Evolutionary conservation across 2,113 vertebrate species (phyloP), one percentile per base, ranked within the genome.

Genomic region (Entelurus aequoreus): DNA sequence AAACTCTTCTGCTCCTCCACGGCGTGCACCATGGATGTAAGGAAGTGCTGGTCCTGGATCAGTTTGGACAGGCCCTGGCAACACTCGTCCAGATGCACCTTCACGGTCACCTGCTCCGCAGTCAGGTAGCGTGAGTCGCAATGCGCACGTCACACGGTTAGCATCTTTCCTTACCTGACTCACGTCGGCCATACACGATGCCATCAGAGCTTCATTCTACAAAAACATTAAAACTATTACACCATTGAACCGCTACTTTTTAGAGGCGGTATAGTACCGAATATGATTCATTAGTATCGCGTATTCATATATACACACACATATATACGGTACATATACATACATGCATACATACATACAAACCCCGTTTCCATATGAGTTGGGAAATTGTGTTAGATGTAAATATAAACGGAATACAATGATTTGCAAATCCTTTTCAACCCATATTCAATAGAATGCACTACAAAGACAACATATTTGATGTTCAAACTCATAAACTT

Each of bases 1-100:
- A 88, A 88, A 53, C 6, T 76, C 63, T 80, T 88, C 81, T 88
- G 83, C 57, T 84, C 84, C 52, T 88, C 87, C 14, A 87, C 48
- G 15, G 79, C 69, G 16, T 87, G 87, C n/a, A 88, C 77, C 85
- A 86, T 81, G 1, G 81, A 76, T 8, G 72, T 84, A 42, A 88
- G 84, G 68, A 88, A 88, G 36, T 77, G 21, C 71, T 48, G 80
- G 54, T 88, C 68, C 53, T 70, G 78, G 60, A 88, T 76, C 64
- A 88, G 80, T 50, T 16, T 61, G 61, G 81, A 82, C 53, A 88
- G 47, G 10, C 37, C 48, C 13, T 67, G 79, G 74, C 72, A 87
- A 14, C 71, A 59, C 40, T 76, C 68, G 8, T 87, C 83, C 0
- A 76, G 80, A 49, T 77, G 38, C n/a, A 69, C 57, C 65, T 67